Percentiles rank a stretch among this genome's conserved stretches.
These are phyloP conservation scores for Zosterops borbonicus DNA, from an alignment of 2,113 vertebrate genomes.

Conservation along the genomic window DNA sequence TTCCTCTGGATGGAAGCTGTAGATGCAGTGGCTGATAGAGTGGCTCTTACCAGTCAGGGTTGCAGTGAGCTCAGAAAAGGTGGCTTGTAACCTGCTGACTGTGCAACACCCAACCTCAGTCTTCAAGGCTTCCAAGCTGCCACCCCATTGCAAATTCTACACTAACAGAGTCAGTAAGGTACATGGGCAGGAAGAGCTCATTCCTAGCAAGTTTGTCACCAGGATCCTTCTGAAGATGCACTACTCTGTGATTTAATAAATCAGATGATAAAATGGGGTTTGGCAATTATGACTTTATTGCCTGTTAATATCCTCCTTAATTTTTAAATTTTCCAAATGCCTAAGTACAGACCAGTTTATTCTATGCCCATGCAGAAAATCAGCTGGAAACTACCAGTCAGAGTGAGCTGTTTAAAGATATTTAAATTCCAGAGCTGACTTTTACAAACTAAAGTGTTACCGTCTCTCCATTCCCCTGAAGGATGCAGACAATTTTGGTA, in stretches of 20 bases:
- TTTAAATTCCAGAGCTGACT: neutral
- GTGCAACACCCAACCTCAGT: neutral
- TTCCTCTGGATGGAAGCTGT: neutral
- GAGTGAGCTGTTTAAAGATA: neutral
- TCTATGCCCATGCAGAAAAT: neutral
- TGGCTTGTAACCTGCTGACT: neutral
- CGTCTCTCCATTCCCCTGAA: neutral
- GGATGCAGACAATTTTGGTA: neutral
- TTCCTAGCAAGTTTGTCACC: neutral
- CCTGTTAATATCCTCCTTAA: neutral
- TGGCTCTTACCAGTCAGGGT: neutral
- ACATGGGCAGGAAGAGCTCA: neutral
- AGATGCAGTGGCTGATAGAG: neutral
- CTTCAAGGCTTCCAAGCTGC: neutral
- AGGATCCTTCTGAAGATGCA: neutral
- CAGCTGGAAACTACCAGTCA: neutral
- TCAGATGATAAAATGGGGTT: neutral
- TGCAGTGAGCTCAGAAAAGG: neutral
- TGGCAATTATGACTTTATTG: neutral
- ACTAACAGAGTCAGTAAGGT: neutral
- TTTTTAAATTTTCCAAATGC: neutral
- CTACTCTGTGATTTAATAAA: neutral
- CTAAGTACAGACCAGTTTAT: neutral
- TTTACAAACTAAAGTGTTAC: neutral
- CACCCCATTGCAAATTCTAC: neutral